Conservation (phyloP, 1,140 invertebrate genomes). For the Meteorus sp. region DNA sequence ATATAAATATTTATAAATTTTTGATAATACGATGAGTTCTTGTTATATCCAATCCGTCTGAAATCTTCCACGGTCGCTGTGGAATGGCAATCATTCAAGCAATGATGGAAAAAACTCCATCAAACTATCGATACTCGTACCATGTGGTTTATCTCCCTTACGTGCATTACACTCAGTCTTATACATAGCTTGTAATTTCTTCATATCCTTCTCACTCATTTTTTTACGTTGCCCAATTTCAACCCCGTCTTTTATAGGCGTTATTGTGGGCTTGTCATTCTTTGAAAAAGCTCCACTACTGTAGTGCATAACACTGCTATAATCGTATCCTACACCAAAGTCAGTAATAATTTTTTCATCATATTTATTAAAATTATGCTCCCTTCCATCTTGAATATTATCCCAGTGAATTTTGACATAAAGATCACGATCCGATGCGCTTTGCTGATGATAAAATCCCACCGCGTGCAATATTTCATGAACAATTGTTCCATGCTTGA, state of each 20-base stretch:
- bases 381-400: conserved; percentile 66
- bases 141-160: conserved; percentile 22
- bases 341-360: conserved; percentile 65
- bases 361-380: conserved; percentile 74
- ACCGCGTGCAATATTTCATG: conserved; percentile 70
- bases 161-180: conserved; percentile 52
- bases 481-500: conserved; percentile 63
- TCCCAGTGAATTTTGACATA: conserved; percentile 66
- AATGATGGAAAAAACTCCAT: neutral
- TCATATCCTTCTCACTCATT: conserved; percentile 61
- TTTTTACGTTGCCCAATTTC: conserved; percentile 19
- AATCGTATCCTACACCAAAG: conserved; percentile 69
- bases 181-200: conserved; percentile 71
- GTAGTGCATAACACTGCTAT: conserved; percentile 75
- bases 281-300: conserved; percentile 67
- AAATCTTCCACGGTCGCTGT: too few species aligned
- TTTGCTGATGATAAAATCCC: conserved; percentile 73
- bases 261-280: conserved; percentile 67
- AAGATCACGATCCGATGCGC: conserved; percentile 66
- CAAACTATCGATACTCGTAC: neutral
- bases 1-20: too few species aligned
- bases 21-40: too few species aligned
- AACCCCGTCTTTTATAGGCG: conserved; percentile 47
- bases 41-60: too few species aligned
- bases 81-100: neutral